Conservation (phyloP, 2,797 vertebrate genomes). For the Acanthiza pusilla region DNA sequence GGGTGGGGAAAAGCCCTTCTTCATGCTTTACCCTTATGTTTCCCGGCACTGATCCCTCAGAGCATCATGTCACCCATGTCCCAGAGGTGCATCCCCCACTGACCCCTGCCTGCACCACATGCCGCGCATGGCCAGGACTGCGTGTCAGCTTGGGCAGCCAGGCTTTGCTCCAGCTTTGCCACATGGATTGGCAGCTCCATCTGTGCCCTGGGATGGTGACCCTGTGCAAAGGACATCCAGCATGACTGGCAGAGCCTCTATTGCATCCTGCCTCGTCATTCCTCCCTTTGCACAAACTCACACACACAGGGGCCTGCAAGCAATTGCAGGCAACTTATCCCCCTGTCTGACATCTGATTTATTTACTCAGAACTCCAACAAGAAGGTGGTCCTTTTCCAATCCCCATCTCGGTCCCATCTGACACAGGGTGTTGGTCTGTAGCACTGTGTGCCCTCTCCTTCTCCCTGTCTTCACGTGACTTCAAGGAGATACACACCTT, state of each 20-base stretch:
- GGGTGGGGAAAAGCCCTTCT: background rate
- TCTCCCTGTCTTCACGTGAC: background rate
- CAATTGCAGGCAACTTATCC: background rate
- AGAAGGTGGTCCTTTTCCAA: background rate
- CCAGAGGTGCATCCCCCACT: background rate
- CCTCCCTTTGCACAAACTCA: background rate
- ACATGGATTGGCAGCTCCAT: background rate
- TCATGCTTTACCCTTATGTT: background rate
- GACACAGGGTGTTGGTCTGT: background rate
- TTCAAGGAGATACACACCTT: background rate
- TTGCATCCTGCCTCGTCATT: background rate
- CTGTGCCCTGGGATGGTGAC: background rate
- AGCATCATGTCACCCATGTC: background rate
- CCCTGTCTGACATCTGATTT: background rate
- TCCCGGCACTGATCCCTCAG: background rate
- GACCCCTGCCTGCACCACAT: accelerated
- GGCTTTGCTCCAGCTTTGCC: background rate
- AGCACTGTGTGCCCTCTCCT: background rate
- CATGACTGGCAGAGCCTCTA: background rate
- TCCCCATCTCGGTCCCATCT: accelerated
- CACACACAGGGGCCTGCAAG: accelerated
- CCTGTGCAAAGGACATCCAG: background rate
- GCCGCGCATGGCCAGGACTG: accelerated
- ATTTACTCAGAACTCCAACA: background rate
- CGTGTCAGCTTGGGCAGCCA: accelerated